Evolutionary conservation across 53 echinoderm and acorn worm species (phyloP).

Genomic region (Paelopatides confundens): DNA sequence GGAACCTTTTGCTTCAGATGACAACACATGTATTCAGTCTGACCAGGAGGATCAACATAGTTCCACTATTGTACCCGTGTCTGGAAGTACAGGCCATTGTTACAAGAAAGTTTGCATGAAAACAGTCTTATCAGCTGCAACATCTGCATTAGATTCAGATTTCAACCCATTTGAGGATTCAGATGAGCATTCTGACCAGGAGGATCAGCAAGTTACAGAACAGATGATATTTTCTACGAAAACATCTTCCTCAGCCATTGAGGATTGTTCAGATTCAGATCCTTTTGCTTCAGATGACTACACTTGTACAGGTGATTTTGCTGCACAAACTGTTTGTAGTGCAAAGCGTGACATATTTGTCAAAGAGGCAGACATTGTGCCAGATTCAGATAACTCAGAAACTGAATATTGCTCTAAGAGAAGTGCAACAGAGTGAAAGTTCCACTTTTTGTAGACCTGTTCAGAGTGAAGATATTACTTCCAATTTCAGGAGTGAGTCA

Average conservation of each 20-base stretch:
- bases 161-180: conserved; percentile 15
- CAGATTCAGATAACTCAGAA: conserved; percentile 3
- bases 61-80: no score
- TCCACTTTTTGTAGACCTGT: neutral
- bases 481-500: neutral
- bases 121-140: no score
- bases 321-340: neutral
- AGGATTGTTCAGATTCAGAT: neutral
- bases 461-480: neutral
- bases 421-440: neutral
- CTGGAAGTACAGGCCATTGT: no score
- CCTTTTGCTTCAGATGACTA: neutral
- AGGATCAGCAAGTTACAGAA: no score
- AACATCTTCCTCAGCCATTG: neutral
- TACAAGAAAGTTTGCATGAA: no score
- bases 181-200: neutral
- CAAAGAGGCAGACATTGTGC: neutral
- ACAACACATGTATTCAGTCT: no score
- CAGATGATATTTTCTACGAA: no score
- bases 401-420: neutral
- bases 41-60: no score
- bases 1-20: no score
- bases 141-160: no score
- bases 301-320: neutral
- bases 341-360: neutral